Evolutionary conservation across 2,113 vertebrate species (phyloP), one percentile per base, ranked within the genome.

Genomic region (Mandrillus leucophaeus): DNA sequence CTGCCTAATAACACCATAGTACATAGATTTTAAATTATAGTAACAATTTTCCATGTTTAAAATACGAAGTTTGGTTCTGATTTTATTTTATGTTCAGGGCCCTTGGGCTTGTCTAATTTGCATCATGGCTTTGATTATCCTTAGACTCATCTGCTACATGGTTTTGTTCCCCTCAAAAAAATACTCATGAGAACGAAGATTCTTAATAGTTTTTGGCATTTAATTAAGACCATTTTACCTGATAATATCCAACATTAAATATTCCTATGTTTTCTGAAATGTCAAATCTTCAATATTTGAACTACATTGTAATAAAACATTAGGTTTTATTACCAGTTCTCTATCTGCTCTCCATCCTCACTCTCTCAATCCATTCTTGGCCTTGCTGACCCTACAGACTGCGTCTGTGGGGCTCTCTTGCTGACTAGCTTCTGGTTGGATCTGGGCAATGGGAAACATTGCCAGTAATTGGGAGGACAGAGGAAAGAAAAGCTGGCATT

Each of bases 81-180:
- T 91, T 88, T 90, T 76, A 43, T 83, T 52, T 90, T 83, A 50
- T 40, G 22, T 55, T 55, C 35, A 61, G 23, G 27, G 40, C 64
- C 43, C 90, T 86, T 59, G 16, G 66, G 40, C 18, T 87, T 93
- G 25, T 87, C n/a, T 83, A 64, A 96, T 87, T 90, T 78, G 5
- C 43, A 83, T 83, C 23, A 35, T 83, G 20, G 18, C 18, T 73
- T 81, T 97, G 59, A 82, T 79, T 92, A 88, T 76, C 38, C 38
- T 94, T 76, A 88, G n/a, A 83, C 6, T 95, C 59, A 82, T 61
- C 9, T 76, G 35, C 27, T 16, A 30, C 35, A 68, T 72, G 22
- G n/a, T 93, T 93, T 87, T 93, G 13, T 91, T 87, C 32, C 48
- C 40, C 57, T 70, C 45, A 43, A 87, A 87, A 87, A 90, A 86